Percentiles rank a stretch among this genome's conserved stretches.
These are phyloP conservation scores for Pedionomus torquatus DNA, from an alignment of 2,113 vertebrate species.

Conservation along the genomic window DNA sequence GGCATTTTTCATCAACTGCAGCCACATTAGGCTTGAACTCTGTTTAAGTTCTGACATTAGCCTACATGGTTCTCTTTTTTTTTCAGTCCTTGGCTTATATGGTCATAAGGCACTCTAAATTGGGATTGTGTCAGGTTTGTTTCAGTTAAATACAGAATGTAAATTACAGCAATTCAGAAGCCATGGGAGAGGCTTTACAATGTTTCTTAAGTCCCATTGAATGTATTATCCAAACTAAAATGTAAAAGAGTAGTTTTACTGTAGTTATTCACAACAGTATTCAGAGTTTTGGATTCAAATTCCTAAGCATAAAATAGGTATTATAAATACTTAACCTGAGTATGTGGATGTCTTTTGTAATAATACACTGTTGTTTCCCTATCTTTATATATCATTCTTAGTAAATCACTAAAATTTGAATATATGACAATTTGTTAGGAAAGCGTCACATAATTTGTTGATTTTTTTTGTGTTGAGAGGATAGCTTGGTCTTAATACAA, in stretches of 20 bases:
- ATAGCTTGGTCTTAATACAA: neutral
- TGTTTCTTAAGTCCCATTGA: neutral
- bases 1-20: neutral
- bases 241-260: neutral
- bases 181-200: neutral
- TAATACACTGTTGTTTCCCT: neutral
- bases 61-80: neutral
- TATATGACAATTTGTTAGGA: neutral
- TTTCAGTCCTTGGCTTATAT: neutral
- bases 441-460: neutral
- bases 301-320: neutral
- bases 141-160: neutral
- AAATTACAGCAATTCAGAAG: neutral
- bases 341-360: neutral
- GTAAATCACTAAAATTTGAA: neutral
- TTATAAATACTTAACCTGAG: neutral
- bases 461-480: neutral
- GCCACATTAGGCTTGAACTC: neutral
- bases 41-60: neutral
- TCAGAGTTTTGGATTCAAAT: neutral
- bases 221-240: neutral
- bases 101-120: neutral
- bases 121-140: neutral
- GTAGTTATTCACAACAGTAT: neutral
- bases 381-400: neutral